Percentiles rank a stretch among this genome's conserved stretches.
These are phyloP conservation scores for Triplophysa bombifrons DNA, from an alignment of 2,797 vertebrate genomes.

Conservation along the genomic window DNA sequence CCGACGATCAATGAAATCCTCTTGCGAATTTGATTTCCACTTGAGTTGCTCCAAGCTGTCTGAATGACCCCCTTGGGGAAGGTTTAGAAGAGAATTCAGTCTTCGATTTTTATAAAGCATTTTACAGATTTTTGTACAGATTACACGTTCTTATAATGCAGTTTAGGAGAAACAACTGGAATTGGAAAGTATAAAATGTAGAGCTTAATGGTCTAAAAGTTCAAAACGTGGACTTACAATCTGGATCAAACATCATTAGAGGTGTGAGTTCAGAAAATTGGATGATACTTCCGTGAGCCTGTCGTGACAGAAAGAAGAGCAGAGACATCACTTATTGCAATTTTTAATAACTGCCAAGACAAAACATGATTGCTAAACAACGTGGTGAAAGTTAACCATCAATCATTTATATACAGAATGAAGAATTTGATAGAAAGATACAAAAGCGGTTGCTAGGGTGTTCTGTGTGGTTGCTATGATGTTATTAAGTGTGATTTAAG, in stretches of 20 bases:
- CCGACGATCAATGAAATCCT: not conserved
- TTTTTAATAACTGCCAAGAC: too few species aligned
- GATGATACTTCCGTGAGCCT: not conserved
- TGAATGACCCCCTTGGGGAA: not conserved
- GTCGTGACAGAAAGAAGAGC: not conserved
- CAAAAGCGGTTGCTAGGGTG: too few species aligned
- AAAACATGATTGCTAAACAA: too few species aligned
- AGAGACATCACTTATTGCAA: too few species aligned
- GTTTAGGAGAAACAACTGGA: not conserved
- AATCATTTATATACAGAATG: too few species aligned
- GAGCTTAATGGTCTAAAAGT: not conserved
- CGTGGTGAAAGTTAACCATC: too few species aligned
- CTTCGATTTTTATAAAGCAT: not conserved
- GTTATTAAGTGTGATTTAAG: too few species aligned
- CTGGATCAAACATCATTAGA: not conserved
- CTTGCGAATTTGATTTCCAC: accelerated
- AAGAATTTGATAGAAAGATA: too few species aligned
- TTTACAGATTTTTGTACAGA: not conserved
- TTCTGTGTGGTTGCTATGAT: too few species aligned
- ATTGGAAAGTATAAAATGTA: not conserved
- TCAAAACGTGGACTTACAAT: not conserved
- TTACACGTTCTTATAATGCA: not conserved
- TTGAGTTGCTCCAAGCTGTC: not conserved
- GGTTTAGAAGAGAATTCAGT: not conserved
- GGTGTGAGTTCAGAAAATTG: too few species aligned